Evolutionary conservation across 2,113 vertebrate genomes (phyloP).

Genomic region (Rostratula benghalensis): DNA sequence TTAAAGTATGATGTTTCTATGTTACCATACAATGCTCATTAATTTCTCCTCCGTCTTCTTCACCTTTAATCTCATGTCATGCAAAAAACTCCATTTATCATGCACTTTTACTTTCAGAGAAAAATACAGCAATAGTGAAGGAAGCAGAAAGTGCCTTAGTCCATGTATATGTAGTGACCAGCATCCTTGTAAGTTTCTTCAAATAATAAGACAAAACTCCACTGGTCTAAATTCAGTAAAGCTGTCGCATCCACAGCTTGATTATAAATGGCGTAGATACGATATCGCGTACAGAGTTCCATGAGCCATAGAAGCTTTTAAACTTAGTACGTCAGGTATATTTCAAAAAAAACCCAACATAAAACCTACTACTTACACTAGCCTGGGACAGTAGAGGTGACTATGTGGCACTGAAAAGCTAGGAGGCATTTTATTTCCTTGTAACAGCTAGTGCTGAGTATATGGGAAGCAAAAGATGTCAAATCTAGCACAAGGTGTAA

Average conservation of each 20-base stretch:
- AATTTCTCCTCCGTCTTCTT: not conserved
- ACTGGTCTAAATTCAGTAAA: not conserved
- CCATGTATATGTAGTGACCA: not conserved
- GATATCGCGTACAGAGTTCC: not conserved
- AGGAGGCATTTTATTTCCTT: not conserved
- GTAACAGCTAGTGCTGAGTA: not conserved
- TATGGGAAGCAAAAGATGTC: not conserved
- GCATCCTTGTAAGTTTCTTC: no score
- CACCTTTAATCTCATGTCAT: not conserved
- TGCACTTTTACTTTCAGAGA: not conserved
- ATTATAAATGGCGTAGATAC: not conserved
- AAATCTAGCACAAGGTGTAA: not conserved
- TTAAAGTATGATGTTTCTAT: not conserved
- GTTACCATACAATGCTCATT: not conserved
- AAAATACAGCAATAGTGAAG: not conserved
- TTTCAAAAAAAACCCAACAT: not conserved
- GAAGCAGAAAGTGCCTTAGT: not conserved
- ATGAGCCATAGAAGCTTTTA: not conserved
- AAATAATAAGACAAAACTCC: not conserved
- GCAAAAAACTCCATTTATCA: conserved; percentile 3
- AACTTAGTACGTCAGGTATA: not conserved
- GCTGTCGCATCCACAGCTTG: not conserved
- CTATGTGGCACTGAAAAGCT: not conserved
- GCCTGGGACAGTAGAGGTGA: not conserved
- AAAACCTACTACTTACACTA: not conserved